Evolutionary conservation across 1,140 invertebrate species (phyloP), one percentile per base, ranked within the genome.

Genomic region (Zaprionus capensis): DNA sequence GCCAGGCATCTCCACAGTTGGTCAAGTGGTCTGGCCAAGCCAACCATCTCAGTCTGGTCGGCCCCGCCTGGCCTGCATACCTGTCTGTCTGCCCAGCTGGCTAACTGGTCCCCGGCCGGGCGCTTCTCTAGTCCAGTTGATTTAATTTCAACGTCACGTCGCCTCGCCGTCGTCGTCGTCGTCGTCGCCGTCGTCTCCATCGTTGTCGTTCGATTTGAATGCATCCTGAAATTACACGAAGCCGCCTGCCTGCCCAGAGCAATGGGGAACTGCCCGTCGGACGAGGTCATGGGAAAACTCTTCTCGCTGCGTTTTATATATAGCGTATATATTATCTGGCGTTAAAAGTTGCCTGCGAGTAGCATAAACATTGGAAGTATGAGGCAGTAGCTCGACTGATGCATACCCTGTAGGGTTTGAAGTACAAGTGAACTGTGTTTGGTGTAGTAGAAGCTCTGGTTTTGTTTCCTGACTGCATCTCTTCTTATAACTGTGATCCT

Each of bases 61-160:
- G 22, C 17, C n/a, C 44, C n/a, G 34, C 31, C 64, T 38, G 36
- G 12, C 24, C 31, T 3, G 17, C 20, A 14, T 22, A 17, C 36
- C 20, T 36, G 34, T 59, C 41, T 31, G 61, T 66, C 73, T 31
- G 34, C 2, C 34, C 53, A 34, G 63, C 64, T 69, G 66, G 51
- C 66, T 76, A 36, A 44, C 62, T 66, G 78, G 64, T 38, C 61
- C 46, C 41, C 20, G 41, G 73, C 20, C 62, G n/a, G 62, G 56
- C 68, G 31, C 70, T 71, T 90, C 85, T 85, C 81, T 85, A 80
- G 85, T 90, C 85, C 76, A 82, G 85, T 90, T 90, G 83, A 90
- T 90, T 90, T 90, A 90, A 90, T 90, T 90, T 90, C 85, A 90
- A 90, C 85, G 85, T 90, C 85, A 90, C 85, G 85, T 90, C 78